These are phyloP conservation scores for Morpho deidamia DNA, from an alignment of 2,888 invertebrate genomes.

Conservation along the genomic window DNA sequence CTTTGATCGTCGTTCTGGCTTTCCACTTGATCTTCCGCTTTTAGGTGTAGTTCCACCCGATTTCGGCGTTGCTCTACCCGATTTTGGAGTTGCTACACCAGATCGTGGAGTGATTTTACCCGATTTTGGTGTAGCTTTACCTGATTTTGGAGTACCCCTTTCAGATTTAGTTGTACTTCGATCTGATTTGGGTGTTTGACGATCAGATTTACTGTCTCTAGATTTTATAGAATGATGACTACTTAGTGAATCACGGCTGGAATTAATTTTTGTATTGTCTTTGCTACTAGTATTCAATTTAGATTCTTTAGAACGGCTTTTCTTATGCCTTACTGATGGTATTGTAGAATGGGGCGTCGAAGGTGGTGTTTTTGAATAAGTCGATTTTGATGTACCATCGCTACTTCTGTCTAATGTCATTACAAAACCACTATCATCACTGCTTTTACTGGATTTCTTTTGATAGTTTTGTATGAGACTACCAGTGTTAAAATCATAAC, in stretches of 20 bases:
- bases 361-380: constrained; percentile 70
- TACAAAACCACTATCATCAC: constrained; percentile 72
- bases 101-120: constrained; percentile 65
- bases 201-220: constrained; percentile 69
- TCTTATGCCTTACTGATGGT: constrained; percentile 69
- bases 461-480: constrained; percentile 72
- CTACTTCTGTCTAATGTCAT: constrained; percentile 74
- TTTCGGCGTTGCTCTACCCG: constrained; percentile 62
- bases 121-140: constrained; percentile 65
- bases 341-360: constrained; percentile 69
- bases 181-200: constrained; percentile 68
- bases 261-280: constrained; percentile 61
- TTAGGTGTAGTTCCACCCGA: constrained; percentile 74
- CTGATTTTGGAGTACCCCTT: constrained; percentile 63
- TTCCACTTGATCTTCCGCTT: constrained; percentile 76
- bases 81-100: constrained; percentile 65
- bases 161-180: constrained; percentile 70
- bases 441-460: constrained; percentile 73
- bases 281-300: constrained; percentile 59
- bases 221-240: constrained; percentile 74
- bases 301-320: constrained; percentile 68
- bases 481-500: constrained; percentile 69
- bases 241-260: constrained; percentile 71
- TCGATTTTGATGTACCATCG: constrained; percentile 70
- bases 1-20: constrained; percentile 65